Conservation (phyloP, 2,888 invertebrate genomes). For the Oligia latruncula region DNA sequence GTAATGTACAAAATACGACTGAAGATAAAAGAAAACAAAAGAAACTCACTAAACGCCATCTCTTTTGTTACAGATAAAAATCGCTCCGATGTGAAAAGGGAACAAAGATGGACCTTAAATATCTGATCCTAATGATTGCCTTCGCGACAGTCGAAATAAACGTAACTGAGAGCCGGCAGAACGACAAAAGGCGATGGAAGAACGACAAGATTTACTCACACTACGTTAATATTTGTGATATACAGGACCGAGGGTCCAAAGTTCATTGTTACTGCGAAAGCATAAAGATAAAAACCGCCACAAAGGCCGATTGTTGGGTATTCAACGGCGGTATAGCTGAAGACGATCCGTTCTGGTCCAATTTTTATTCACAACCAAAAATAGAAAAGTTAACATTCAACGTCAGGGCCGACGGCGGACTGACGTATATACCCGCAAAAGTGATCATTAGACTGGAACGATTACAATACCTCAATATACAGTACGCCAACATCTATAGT, state of each 20-base stretch:
- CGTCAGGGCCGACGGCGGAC: slow-evolving; percentile 92
- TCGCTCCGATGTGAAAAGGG: slow-evolving; percentile 77
- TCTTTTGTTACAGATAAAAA: slow-evolving; percentile 86
- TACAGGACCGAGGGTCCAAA: slow-evolving; percentile 89
- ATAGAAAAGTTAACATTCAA: slow-evolving; percentile 93
- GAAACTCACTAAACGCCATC: slow-evolving; percentile 71
- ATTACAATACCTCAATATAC: slow-evolving; percentile 92
- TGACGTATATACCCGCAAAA: slow-evolving; percentile 93
- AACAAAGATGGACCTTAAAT: slow-evolving; percentile 86
- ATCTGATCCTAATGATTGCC: slow-evolving; percentile 87
- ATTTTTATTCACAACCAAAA: slow-evolving; percentile 93
- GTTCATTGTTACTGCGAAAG: slow-evolving; percentile 93
- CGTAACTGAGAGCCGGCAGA: slow-evolving; percentile 86
- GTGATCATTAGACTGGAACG: slow-evolving; percentile 92
- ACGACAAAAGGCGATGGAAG: slow-evolving; percentile 87
- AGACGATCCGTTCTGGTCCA: slow-evolving; percentile 93
- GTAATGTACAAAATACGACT: slow-evolving; percentile 71
- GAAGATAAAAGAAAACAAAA: slow-evolving; percentile 73
- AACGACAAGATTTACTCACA: slow-evolving; percentile 85
- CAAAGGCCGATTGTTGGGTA: slow-evolving; percentile 94
- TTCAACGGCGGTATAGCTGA: slow-evolving; percentile 92
- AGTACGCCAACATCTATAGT: slow-evolving; percentile 93
- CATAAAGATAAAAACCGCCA: slow-evolving; percentile 89
- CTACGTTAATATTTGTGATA: slow-evolving; percentile 90
- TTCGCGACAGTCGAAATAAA: slow-evolving; percentile 87